phyloP scores from a whole-genome alignment of 2,113 vertebrate genomes.

The Gambusia holbrooki region DNA sequence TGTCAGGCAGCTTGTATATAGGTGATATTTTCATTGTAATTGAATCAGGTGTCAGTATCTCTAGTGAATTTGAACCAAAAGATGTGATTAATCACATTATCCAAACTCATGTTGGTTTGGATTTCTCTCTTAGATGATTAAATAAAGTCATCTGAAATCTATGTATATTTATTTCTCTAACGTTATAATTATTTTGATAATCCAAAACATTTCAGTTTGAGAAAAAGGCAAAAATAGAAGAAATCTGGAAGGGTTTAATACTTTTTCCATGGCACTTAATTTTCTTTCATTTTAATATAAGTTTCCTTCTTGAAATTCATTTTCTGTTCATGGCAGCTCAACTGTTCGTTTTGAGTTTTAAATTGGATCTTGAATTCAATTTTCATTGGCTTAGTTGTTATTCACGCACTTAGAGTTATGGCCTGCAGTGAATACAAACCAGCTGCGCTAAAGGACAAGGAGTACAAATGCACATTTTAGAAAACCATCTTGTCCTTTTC shows the following conservation, averaged over 20 bases:
- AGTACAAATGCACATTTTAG: constrained; percentile 3
- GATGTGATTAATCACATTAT: not conserved
- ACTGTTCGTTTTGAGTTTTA: not conserved
- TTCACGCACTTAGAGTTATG: not conserved
- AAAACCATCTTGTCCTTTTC: not conserved
- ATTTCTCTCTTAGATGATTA: not conserved
- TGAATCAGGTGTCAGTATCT: not conserved
- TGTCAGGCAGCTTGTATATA: not conserved
- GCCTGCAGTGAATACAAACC: constrained; percentile 25
- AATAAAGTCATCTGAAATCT: no score
- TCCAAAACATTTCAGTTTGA: no score
- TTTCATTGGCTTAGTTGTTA: constrained; percentile 10
- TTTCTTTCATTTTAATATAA: not conserved
- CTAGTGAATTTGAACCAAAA: not conserved
- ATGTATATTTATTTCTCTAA: not conserved
- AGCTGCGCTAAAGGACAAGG: constrained; percentile 15
- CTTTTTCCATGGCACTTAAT: not conserved
- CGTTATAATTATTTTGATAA: not conserved
- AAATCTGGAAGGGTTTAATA: not conserved
- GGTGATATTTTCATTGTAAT: not conserved
- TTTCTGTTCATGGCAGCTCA: constrained; percentile 13
- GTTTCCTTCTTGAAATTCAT: constrained; percentile 6
- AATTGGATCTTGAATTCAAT: constrained; percentile 13
- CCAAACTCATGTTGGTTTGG: not conserved
- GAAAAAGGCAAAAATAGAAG: not conserved